Evolutionary conservation across 2,797 vertebrate genomes (phyloP).

Genomic region (Thalassophryne amazonica): DNA sequence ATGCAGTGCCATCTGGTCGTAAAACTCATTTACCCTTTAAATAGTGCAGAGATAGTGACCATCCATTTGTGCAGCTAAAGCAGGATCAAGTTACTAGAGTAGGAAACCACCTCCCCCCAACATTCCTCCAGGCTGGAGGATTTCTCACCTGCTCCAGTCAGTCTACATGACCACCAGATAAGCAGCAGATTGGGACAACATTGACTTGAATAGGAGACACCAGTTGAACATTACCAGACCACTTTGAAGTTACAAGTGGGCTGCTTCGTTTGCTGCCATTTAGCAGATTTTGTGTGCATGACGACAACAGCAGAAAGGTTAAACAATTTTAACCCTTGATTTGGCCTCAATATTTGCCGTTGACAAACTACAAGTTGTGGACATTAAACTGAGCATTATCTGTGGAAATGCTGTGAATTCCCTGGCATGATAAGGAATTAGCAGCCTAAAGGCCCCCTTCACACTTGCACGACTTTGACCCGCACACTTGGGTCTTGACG

Average conservation of each 20-base stretch:
- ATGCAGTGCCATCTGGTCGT: background rate
- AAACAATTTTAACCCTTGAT: conserved; percentile 31
- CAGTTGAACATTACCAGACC: conserved; percentile 12
- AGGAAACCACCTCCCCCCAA: conserved; percentile 21
- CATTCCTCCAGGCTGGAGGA: conserved; percentile 37
- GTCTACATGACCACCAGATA: conserved; percentile 28
- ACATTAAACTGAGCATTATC: conserved; percentile 31
- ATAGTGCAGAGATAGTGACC: conserved; percentile 19
- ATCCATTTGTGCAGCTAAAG: conserved; percentile 10
- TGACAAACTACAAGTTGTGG: conserved; percentile 41
- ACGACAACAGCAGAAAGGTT: conserved; percentile 26
- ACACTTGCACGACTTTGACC: too few relatives aligned
- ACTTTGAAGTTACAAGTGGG: background rate
- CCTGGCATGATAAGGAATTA: conserved; percentile 2
- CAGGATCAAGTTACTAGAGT: conserved; percentile 53
- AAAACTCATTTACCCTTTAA: conserved; percentile 17
- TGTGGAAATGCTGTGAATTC: conserved; percentile 1
- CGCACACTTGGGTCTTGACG: too few relatives aligned
- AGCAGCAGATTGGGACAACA: conserved; percentile 13
- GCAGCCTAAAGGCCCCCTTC: too few relatives aligned
- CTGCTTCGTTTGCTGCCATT: conserved; percentile 1
- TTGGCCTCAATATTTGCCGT: conserved; percentile 37
- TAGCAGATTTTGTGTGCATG: conserved; percentile 5
- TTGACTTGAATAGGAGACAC: conserved; percentile 18
- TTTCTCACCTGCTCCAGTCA: conserved; percentile 65